Evolutionary conservation across 2,113 vertebrate species (phyloP).

Genomic region (Toxotes jaculatrix): DNA sequence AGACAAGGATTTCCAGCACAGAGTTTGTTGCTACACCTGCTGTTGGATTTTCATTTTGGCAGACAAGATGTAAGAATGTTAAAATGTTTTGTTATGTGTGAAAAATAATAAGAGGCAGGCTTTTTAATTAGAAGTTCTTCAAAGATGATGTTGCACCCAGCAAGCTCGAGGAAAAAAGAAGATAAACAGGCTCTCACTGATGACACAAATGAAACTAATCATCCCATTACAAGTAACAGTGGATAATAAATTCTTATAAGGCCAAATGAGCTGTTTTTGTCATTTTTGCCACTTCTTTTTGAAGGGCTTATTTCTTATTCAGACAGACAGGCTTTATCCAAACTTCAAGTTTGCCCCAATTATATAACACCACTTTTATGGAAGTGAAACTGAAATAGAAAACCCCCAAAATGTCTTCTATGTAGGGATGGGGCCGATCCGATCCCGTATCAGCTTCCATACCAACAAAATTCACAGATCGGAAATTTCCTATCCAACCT

Average conservation of each 20-base stretch:
- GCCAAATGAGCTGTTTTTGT: neutral
- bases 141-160: too few species aligned
- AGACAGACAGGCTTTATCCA: too few species aligned
- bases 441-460: too few species aligned
- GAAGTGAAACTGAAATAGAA: neutral
- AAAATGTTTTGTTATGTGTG: neutral
- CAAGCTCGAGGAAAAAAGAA: too few species aligned
- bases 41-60: neutral
- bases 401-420: neutral
- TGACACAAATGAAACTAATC: neutral
- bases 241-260: neutral
- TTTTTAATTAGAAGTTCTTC: too few species aligned
- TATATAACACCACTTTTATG: neutral
- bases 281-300: neutral
- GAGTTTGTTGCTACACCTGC: neutral
- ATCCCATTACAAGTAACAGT: neutral
- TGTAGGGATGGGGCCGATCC: neutral
- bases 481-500: too few species aligned
- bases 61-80: neutral
- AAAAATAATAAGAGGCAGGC: neutral
- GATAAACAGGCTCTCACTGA: neutral
- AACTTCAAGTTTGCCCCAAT: too few species aligned
- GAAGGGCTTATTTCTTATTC: neutral
- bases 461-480: too few species aligned
- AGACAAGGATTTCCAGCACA: neutral